Evolutionary conservation across 1,140 invertebrate genomes (phyloP).

Genomic region (Pseudachorutes palmiensis): DNA sequence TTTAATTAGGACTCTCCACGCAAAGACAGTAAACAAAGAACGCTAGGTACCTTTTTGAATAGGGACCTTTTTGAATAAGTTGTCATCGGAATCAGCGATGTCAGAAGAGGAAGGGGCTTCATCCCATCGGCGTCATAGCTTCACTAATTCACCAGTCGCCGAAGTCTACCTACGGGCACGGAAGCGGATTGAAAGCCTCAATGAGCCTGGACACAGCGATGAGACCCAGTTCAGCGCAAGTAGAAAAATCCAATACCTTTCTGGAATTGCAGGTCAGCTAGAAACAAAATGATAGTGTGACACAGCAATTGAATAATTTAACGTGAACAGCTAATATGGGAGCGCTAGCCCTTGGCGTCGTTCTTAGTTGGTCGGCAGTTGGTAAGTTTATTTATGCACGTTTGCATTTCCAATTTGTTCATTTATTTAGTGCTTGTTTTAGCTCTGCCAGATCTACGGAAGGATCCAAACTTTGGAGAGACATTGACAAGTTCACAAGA

Average conservation of each 20-base stretch:
- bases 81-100: neutral
- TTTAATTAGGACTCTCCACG: too few relatives aligned
- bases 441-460: conserved; percentile 30
- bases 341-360: conserved; percentile 10
- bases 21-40: too few relatives aligned
- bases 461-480: conserved; percentile 13
- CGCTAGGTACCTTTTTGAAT: too few relatives aligned
- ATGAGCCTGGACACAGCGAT: conserved; percentile 6
- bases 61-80: too few relatives aligned
- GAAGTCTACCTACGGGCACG: neutral
- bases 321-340: conserved; percentile 19
- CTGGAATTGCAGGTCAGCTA: neutral
- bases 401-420: neutral
- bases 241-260: conserved; percentile 5
- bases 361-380: neutral
- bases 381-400: neutral
- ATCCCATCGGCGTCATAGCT: neutral
- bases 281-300: neutral
- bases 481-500: conserved; percentile 20
- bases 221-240: neutral
- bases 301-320: neutral
- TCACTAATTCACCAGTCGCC: neutral
- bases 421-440: neutral
- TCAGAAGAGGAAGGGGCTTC: neutral
- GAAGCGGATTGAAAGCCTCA: neutral